Percentiles rank a stretch among this genome's conserved stretches.
Conservation (phyloP, 2,888 invertebrate species). For the Allygus modestus region DNA sequence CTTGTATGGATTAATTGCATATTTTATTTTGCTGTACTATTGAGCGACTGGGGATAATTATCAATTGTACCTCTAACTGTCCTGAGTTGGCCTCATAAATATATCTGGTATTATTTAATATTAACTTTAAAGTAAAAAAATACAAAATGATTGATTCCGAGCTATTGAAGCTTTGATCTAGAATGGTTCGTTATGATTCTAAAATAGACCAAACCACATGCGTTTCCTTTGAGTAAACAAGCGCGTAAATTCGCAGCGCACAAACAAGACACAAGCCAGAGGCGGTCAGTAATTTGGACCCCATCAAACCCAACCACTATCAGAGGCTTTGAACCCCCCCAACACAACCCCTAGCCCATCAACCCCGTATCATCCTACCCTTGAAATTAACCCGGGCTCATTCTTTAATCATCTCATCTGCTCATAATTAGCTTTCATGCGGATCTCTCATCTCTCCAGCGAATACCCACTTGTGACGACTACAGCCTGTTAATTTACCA, state of each 20-base stretch:
- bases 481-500: background rate
- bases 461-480: background rate
- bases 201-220: no score
- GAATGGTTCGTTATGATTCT: no score
- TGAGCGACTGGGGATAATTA: no score
- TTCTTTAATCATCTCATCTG: slow-evolving; percentile 41
- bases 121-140: no score
- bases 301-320: background rate
- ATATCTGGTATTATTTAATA: no score
- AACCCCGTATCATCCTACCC: slow-evolving; percentile 11
- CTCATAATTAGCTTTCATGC: background rate
- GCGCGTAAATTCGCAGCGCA: background rate
- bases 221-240: slow-evolving; percentile 14
- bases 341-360: background rate
- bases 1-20: no score
- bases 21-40: no score
- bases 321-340: slow-evolving; percentile 18
- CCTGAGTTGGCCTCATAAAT: no score
- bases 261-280: background rate
- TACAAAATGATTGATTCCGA: no score
- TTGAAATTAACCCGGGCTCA: slow-evolving; percentile 13
- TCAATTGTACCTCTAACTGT: no score
- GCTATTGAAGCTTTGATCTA: no score
- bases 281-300: slow-evolving; percentile 6
- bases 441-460: slow-evolving; percentile 7